Base-by-base conservation (phyloP, 2,888 invertebrate genomes). In the Nymphalis c-album region DNA sequence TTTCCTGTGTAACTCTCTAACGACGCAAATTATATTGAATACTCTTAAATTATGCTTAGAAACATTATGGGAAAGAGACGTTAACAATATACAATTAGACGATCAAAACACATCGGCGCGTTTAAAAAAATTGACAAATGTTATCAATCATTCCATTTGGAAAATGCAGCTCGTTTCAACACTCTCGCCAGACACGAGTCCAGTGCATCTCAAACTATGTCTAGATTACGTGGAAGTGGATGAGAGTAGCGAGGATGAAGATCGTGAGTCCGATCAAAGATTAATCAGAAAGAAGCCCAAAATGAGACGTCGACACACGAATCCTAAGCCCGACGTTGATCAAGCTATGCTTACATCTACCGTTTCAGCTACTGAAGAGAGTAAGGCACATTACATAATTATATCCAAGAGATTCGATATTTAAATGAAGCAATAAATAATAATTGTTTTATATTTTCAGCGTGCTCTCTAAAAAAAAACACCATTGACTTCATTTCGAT, bases 91-190 rank as follows among this genome's bases (percentile, higher is more conserved):
- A 26, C 79, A 87, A 60, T 85, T 85, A 61, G 77, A 83, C 16
- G 86, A 87, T 7, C 77, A 76, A 13, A 79, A 74, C 67, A 77
- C 82, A 1, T 73, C 73, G 0, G 67, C 77, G 10, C 82, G 90
- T 71, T 79, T 88, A 17, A 90, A 83, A 75, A 87, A 79, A 70
- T 85, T 83, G 77, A 84, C 82, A 79, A 94, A 86, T 84, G 93
- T 85, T 16, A 91, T 95, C 6, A 94, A 93, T 71, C 95, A 96
- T 82, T 95, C 95, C 8, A 87, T 93, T 69, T 96, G 96, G 96
- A 93, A 96, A 77, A 88, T 95, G 75, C 95, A 96, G 78, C 83
- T 96, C 58, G 93, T 96, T n/a, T 93, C 93, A 0, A 93, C 92
- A 66, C 82, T 93, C 1, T 91, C 94, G 7, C 93, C 93, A 3